Evolutionary conservation across 2,797 vertebrate species (phyloP), one percentile per base, ranked within the genome.

Genomic region (Sphaeramia orbicularis): DNA sequence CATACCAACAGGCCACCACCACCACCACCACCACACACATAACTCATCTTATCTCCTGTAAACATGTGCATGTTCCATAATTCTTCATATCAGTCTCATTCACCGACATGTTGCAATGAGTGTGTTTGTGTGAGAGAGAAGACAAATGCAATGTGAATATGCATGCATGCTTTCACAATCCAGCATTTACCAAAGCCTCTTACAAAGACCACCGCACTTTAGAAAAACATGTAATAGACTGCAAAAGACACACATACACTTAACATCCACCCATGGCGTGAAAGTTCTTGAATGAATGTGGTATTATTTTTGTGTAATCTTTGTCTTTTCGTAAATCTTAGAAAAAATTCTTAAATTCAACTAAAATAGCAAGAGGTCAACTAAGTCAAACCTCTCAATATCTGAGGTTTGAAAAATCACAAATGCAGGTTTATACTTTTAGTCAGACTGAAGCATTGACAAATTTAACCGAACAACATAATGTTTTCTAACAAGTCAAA

Each of bases 21-120:
- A 63, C 43, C 47, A 27, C 53, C 42, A 57, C n/a, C 53, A 36
- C 41, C 40, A 35, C 36, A 57, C 35, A 37, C 42, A 66, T 49
- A 65, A 53, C 71, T 79, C 67, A 53, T 66, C 77, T 93, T 93
- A 94, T 94, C 92, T 89, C 52, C 71, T 42, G 45, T 51, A 78
- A 89, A 71, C 92, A 94, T 72, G 84, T 81, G 65, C 68, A 70
- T 84, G 76, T 80, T 80, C 74, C 83, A 83, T 57, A 53, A 72
- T 70, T 69, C 54, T 48, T 77, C 72, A 60, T 63, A 76, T 80
- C 80, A 84, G 67, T 76, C 73, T 75, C 73, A 76, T 47, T 47
- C 57, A 83, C 59, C 63, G 45, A 76, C 37, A 70, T 80, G 57
- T 81, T 36, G 15, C 51, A 69, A 51, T 71, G 76, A 71, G 79